Conservation (phyloP, 2,113 vertebrate species). For the Barnardius zonarius region DNA sequence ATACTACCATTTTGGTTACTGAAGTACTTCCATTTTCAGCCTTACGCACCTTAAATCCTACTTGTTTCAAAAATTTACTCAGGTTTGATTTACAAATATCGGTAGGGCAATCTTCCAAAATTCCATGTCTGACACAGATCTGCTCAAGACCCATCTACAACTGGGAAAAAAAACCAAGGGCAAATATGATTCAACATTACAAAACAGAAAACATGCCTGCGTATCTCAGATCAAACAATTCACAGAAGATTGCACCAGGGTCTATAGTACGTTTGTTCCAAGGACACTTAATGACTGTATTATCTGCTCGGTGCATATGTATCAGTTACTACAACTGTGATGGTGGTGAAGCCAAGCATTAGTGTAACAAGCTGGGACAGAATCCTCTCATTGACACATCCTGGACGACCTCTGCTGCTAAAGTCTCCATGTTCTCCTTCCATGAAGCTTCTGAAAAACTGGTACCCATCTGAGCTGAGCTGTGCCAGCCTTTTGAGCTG, state of each 20-base stretch:
- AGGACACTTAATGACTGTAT: neutral
- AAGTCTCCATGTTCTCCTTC: neutral
- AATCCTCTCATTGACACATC: neutral
- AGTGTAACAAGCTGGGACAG: neutral
- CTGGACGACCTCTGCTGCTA: neutral
- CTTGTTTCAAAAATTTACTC: neutral
- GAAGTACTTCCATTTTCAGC: neutral
- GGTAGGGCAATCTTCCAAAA: neutral
- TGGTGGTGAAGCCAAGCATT: fast-evolving
- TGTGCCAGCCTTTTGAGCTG: neutral
- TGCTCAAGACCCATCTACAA: neutral
- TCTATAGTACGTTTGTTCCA: neutral
- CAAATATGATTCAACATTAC: neutral
- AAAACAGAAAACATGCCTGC: neutral
- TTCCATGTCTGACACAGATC: neutral
- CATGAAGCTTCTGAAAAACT: neutral
- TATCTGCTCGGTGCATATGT: neutral
- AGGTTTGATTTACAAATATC: neutral
- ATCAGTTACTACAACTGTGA: neutral
- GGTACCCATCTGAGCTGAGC: neutral
- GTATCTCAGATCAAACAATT: neutral
- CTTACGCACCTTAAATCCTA: neutral
- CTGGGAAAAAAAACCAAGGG: neutral
- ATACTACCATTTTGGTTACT: neutral
- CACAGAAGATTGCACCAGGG: neutral